Evolutionary conservation across 2,113 vertebrate species (phyloP).

Genomic region (Peromyscus maniculatus): DNA sequence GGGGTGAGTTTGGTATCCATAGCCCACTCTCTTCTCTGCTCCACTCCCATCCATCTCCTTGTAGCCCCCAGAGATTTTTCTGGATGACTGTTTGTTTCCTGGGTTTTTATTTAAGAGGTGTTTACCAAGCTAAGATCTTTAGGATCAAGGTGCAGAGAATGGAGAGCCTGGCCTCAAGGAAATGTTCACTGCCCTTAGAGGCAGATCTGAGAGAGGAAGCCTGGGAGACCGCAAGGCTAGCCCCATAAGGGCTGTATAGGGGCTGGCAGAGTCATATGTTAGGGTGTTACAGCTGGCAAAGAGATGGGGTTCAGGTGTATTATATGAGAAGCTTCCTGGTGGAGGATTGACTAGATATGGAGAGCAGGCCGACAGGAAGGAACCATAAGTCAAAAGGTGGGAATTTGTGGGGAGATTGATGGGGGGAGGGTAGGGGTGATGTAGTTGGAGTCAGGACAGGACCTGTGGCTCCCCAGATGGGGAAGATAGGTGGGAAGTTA

Average conservation of each 20-base stretch:
- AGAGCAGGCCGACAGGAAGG: neutral
- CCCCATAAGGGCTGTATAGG: neutral
- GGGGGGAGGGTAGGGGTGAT: neutral
- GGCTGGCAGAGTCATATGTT: neutral
- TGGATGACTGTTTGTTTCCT: neutral
- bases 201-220: neutral
- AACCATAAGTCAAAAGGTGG: neutral
- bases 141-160: neutral
- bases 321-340: slow-evolving; percentile 12
- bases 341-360: neutral
- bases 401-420: neutral
- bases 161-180: neutral
- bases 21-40: neutral
- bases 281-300: neutral
- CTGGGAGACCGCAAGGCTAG: too few species aligned
- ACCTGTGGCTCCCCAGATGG: neutral
- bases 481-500: neutral
- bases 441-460: neutral
- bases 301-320: neutral
- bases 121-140: neutral
- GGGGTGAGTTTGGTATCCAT: neutral
- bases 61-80: neutral
- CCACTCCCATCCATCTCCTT: neutral
- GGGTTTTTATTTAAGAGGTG: neutral
- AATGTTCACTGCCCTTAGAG: neutral